Evolutionary conservation across 2,113 vertebrate genomes (phyloP), one percentile per base, ranked within the genome.

Genomic region (Zootoca vivipara): DNA sequence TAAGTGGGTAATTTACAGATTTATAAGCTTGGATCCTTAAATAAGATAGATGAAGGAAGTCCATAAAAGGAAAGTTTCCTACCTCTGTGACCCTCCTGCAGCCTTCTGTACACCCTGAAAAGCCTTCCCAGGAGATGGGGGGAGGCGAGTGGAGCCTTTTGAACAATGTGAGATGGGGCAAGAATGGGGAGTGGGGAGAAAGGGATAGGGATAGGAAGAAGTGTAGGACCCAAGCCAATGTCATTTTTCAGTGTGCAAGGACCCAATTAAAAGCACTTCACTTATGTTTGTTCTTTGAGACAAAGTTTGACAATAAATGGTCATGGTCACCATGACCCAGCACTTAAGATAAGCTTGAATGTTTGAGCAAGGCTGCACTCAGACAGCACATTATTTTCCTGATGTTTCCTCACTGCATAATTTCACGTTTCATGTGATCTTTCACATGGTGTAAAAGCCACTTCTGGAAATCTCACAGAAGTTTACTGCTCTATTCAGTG

Each of bases 1-100:
- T 62, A 90, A 15, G 70, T 77, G 94, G 69, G 84, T 78, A 78
- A 91, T 90, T 84, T 65, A 77, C 62, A 52, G 42, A 93, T 52
- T 86, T 88, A 92, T 88, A 92, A 91, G 46, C 33, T 75, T 85
- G 35, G 24, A 35, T 33, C 52, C 69, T 33, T 40, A 30, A 35
- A 62, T 38, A 10, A 40, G 26, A 18, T 74, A 56, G 16, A 0
- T 1, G 40, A 77, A 85, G 70, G 33, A 85, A 62, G 52, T 30
- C 9, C 8, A 30, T 62, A 70, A 72, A 85, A 75, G 72, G 35
- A 75, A 85, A 30, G 2, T 28, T 74, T 58, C 33, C n/a, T 28
- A 7, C n/a, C 30, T 5, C 18, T 58, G 2, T 9, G 10, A 0
- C 5, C 12, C 38, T 22, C 3, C 75, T 46, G 8, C 42, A 78